Evolutionary conservation across 2,797 vertebrate species (phyloP).

Genomic region (Rousettus madagascariensis): DNA sequence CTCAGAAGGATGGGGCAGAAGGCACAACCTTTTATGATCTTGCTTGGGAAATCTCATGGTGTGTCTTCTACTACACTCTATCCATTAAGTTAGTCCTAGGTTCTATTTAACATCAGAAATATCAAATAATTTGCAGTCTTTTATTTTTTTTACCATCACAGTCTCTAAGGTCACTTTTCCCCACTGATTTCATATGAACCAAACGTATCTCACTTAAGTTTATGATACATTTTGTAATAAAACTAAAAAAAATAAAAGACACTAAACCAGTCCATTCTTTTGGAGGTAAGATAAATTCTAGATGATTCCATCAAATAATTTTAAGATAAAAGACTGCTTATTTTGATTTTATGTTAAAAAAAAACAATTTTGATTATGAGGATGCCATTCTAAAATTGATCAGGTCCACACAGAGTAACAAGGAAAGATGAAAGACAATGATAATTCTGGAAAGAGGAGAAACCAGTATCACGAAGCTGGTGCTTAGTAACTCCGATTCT

Average conservation of each 20-base stretch:
- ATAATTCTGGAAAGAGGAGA: neutral
- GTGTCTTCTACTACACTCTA: rapidly evolving
- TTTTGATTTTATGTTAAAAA: conserved; percentile 3
- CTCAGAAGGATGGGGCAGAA: neutral
- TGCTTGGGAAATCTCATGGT: neutral
- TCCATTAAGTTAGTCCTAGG: neutral
- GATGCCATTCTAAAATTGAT: neutral
- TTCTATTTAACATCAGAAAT: neutral
- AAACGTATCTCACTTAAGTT: neutral
- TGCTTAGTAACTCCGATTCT: neutral
- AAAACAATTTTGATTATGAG: conserved; percentile 19
- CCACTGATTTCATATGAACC: neutral
- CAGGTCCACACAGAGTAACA: neutral
- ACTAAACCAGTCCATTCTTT: neutral
- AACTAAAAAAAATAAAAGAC: neutral
- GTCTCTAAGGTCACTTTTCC: neutral
- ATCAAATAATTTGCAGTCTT: neutral
- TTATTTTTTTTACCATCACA: neutral
- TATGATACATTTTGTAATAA: conserved; percentile 13
- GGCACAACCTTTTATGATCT: neutral
- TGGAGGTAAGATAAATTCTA: neutral
- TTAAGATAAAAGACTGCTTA: neutral
- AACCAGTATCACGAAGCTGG: neutral
- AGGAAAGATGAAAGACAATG: neutral
- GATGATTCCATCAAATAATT: neutral